Percentiles rank a stretch among this genome's conserved stretches.
Conservation (phyloP, 2,797 vertebrate species). For the Threskiornis aethiopicus region DNA sequence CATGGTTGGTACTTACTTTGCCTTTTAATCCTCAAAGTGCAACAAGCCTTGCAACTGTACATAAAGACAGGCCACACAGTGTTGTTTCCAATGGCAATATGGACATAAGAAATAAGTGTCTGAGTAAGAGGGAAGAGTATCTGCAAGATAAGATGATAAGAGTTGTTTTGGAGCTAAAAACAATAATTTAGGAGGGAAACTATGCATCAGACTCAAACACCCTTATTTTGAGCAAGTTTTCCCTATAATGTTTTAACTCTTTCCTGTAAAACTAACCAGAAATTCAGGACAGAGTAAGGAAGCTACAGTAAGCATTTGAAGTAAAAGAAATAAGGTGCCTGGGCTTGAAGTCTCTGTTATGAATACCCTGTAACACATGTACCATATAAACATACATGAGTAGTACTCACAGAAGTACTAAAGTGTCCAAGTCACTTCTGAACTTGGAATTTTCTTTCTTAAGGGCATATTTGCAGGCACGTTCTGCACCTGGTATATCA, state of each 20-base stretch:
- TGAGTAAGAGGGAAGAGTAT: background rate
- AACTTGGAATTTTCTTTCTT: background rate
- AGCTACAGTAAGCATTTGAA: background rate
- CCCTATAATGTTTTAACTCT: background rate
- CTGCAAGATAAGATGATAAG: rapidly evolving
- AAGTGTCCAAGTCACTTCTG: rapidly evolving
- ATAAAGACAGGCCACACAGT: rapidly evolving
- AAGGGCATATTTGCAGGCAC: rapidly evolving
- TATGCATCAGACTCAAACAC: background rate
- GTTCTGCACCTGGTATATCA: background rate
- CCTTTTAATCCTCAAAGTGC: background rate
- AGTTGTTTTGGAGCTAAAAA: background rate
- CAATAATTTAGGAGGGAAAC: background rate
- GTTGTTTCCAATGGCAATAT: background rate
- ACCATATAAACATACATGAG: background rate
- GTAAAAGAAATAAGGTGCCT: background rate
- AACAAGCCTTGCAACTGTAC: background rate
- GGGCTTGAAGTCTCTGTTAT: background rate
- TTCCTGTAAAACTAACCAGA: background rate
- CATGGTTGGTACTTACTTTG: background rate
- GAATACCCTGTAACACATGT: background rate
- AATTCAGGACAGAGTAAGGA: background rate
- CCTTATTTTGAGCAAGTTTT: background rate
- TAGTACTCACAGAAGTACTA: background rate
- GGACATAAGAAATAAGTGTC: background rate